Base-by-base conservation (phyloP, 2,797 vertebrate species). In the Rousettus madagascariensis region DNA sequence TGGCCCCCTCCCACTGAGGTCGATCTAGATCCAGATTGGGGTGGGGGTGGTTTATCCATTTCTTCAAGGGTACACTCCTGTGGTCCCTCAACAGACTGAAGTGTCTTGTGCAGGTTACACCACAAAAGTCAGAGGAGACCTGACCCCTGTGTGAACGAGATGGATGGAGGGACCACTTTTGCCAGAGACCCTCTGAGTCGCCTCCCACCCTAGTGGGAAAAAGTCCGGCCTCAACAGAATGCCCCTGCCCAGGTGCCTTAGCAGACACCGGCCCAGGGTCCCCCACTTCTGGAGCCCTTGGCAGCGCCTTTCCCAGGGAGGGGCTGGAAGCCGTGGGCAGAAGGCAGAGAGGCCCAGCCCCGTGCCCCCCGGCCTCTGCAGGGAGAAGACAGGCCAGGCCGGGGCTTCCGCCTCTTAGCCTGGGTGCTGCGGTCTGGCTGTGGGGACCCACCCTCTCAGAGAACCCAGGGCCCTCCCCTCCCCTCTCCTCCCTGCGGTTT, bases 211-310 rank as follows among this genome's bases (percentile, higher is more conserved):
- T 1, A 0, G 38, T 1, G 17, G 16, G 28, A 33, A 33, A n/a
- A 61, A 0, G 8, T 7, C 22, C 36, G 24, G 30, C 49, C 36
- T 11, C 49, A 1, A 2, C 2, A 11, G 20, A 33, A 30, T 0
- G 3, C 3, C 5, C 13, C 10, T 2, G 30, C 3, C 24, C 6
- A 0, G n/a, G 65, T 2, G 20, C 38, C 26, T 3, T 0, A 2
- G 53, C 5, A 41, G 55, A 43, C n/a, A 5, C 13, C 24, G 17
- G 5, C 65, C 72, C 9, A 2, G 26, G 19, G 28, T 19, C 10
- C 6, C 36, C 53, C 49, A 7, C 3, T 0, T 24, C 46, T 28
- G n/a, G 75, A 36, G 1, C 38, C n/a, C 38, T 16, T 15, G 0
- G 6, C 15, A 38, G 43, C 19, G 41, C 19, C 10, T 93, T 8